These are phyloP conservation scores for Parapristionchus giblindavisi DNA, from an alignment of 2,888 invertebrate species.

Conservation along the genomic window DNA sequence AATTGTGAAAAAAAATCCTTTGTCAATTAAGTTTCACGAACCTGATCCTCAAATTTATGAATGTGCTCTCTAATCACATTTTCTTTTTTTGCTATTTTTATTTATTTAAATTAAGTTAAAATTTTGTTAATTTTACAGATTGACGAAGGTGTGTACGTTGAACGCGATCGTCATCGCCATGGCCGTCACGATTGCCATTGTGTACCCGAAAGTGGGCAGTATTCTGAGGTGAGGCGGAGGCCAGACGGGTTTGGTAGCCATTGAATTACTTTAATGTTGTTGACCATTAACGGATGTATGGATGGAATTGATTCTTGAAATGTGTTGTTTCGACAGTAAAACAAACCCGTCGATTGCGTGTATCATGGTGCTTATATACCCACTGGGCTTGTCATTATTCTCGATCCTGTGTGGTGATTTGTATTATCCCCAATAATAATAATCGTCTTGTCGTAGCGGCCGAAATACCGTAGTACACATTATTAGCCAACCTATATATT, in stretches of 20 bases:
- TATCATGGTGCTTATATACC: neutral
- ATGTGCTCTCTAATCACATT: too few species aligned
- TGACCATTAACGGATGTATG: neutral
- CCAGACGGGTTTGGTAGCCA: neutral
- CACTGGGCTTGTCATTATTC: neutral
- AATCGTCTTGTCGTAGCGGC: too few species aligned
- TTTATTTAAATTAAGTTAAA: too few species aligned
- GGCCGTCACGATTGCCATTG: slow-evolving; percentile 83
- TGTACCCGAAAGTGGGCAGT: slow-evolving; percentile 85
- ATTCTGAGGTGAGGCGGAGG: slow-evolving; percentile 79
- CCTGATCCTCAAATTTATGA: too few species aligned
- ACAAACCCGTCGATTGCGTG: neutral
- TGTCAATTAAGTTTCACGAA: too few species aligned
- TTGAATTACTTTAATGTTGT: neutral
- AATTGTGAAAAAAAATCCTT: too few species aligned
- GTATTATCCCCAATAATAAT: too few species aligned
- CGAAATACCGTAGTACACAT: too few species aligned
- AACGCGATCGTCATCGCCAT: slow-evolving; percentile 60
- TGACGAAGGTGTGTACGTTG: slow-evolving; percentile 64
- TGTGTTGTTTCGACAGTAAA: neutral
- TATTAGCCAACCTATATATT: too few species aligned
- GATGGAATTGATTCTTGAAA: neutral
- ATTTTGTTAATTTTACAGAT: slow-evolving; percentile 51
- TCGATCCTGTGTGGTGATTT: neutral
- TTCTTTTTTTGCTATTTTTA: too few species aligned